These are phyloP conservation scores for Hymenochirus boettgeri DNA, from an alignment of 2,113 vertebrate species.

Conservation along the genomic window DNA sequence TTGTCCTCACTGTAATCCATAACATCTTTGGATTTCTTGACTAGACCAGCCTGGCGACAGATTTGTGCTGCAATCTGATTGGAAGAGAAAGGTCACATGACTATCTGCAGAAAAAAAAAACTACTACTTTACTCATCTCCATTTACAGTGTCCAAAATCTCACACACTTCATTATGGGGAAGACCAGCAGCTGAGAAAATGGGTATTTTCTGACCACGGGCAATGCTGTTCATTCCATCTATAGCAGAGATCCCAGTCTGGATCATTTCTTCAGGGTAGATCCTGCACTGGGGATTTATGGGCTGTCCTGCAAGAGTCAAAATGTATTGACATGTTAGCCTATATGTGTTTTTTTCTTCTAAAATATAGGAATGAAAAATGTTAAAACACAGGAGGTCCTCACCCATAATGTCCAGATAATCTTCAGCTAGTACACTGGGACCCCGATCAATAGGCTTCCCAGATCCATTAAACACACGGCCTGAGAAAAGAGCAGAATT, in stretches of 20 bases:
- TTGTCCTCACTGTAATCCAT: slow-evolving; percentile 84
- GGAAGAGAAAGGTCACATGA: background rate
- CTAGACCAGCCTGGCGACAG: slow-evolving; percentile 83
- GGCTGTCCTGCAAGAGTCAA: slow-evolving; percentile 66
- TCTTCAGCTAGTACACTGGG: slow-evolving; percentile 80
- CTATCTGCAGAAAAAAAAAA: background rate
- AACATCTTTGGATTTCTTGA: slow-evolving; percentile 85
- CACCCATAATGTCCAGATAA: slow-evolving; percentile 84
- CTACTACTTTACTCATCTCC: background rate
- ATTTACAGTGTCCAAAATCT: background rate
- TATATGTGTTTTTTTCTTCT: no score
- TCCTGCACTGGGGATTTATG: slow-evolving; percentile 84
- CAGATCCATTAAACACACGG: slow-evolving; percentile 86
- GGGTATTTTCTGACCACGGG: slow-evolving; percentile 84
- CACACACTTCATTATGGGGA: slow-evolving; percentile 80
- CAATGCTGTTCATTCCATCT: slow-evolving; percentile 90
- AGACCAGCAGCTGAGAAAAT: slow-evolving; percentile 86
- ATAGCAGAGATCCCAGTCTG: slow-evolving; percentile 88
- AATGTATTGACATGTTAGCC: no score
- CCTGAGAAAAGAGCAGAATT: slow-evolving; percentile 51
- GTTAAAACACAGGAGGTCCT: background rate
- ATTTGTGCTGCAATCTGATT: slow-evolving; percentile 83
- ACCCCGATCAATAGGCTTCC: slow-evolving; percentile 83
- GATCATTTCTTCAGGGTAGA: slow-evolving; percentile 91
- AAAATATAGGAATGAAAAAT: no score